These are phyloP conservation scores for Myripristis jacobus DNA, from an alignment of 2,797 vertebrate species.

Conservation along the genomic window DNA sequence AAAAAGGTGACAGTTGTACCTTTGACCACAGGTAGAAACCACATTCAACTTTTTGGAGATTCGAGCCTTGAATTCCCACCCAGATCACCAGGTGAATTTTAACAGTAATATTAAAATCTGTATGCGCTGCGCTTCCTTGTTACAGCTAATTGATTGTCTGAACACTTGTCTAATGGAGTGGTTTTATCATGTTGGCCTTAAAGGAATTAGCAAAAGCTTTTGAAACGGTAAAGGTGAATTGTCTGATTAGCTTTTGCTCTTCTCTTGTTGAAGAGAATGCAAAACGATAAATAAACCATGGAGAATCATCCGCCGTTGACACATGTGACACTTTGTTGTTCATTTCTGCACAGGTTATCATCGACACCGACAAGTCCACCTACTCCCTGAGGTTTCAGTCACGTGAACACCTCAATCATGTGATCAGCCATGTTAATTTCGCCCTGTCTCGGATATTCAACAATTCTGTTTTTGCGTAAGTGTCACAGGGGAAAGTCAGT, in stretches of 20 bases:
- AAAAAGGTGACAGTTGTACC: slow-evolving; percentile 5
- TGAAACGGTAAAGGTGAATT: background rate
- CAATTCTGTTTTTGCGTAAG: slow-evolving; percentile 86
- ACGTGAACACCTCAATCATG: slow-evolving; percentile 86
- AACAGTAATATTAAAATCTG: background rate
- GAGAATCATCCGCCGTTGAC: background rate
- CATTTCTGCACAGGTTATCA: slow-evolving; percentile 80
- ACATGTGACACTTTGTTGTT: too few relatives aligned
- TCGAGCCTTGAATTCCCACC: slow-evolving; percentile 86
- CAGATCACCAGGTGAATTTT: slow-evolving; percentile 85
- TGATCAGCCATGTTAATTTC: slow-evolving; percentile 86
- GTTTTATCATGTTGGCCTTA: slow-evolving; percentile 46
- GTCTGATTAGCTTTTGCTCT: background rate
- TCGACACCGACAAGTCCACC: slow-evolving; percentile 87
- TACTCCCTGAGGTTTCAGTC: slow-evolving; percentile 85
- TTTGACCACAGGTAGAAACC: slow-evolving; percentile 82
- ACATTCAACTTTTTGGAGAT: slow-evolving; percentile 92
- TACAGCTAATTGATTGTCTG: slow-evolving; percentile 8
- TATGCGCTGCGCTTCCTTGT: background rate
- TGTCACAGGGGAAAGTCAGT: slow-evolving; percentile 10
- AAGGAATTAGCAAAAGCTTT: slow-evolving; percentile 23
- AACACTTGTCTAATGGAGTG: slow-evolving; percentile 14
- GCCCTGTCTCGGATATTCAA: slow-evolving; percentile 90
- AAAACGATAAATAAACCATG: background rate
- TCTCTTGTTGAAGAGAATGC: background rate